phyloP scores from a whole-genome alignment of 2,797 vertebrate species.

The Chanos chanos region DNA sequence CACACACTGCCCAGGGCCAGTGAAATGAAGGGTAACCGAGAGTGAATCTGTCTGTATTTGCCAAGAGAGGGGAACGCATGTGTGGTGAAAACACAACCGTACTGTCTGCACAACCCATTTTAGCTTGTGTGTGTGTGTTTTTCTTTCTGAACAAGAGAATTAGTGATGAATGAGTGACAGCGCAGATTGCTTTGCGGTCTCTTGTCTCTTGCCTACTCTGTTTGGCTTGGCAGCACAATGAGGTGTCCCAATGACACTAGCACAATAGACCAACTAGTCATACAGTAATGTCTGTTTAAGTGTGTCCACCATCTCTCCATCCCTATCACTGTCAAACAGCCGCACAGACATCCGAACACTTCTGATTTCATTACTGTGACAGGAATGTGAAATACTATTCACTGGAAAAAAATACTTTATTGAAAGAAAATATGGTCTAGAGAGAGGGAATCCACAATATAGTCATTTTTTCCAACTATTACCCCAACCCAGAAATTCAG shows the following conservation, averaged over 20 bases:
- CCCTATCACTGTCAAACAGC: slow-evolving; percentile 51
- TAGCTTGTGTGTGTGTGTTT: too few species aligned
- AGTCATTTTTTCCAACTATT: slow-evolving; percentile 74
- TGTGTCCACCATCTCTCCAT: slow-evolving; percentile 56
- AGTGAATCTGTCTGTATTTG: slow-evolving; percentile 22
- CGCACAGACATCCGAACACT: slow-evolving; percentile 49
- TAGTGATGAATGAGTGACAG: too few species aligned
- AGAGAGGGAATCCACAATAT: slow-evolving; percentile 38
- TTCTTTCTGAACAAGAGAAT: too few species aligned
- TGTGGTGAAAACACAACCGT: too few species aligned
- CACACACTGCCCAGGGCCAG: slow-evolving; percentile 25
- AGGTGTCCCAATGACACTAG: slow-evolving; percentile 47
- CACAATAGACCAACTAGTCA: too few species aligned
- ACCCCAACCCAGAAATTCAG: slow-evolving; percentile 68
- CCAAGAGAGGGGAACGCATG: too few species aligned
- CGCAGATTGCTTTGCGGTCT: too few species aligned
- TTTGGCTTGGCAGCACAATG: slow-evolving; percentile 62
- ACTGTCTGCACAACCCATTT: too few species aligned
- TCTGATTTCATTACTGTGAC: slow-evolving; percentile 58
- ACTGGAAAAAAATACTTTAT: slow-evolving; percentile 58
- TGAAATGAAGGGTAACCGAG: too few species aligned
- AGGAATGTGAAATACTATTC: slow-evolving; percentile 63
- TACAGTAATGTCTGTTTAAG: slow-evolving; percentile 44
- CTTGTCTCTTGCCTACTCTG: too few species aligned
- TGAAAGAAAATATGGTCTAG: slow-evolving; percentile 63